Evolutionary conservation across 2,113 vertebrate genomes (phyloP), one percentile per base, ranked within the genome.

Genomic region (Vimba vimba): DNA sequence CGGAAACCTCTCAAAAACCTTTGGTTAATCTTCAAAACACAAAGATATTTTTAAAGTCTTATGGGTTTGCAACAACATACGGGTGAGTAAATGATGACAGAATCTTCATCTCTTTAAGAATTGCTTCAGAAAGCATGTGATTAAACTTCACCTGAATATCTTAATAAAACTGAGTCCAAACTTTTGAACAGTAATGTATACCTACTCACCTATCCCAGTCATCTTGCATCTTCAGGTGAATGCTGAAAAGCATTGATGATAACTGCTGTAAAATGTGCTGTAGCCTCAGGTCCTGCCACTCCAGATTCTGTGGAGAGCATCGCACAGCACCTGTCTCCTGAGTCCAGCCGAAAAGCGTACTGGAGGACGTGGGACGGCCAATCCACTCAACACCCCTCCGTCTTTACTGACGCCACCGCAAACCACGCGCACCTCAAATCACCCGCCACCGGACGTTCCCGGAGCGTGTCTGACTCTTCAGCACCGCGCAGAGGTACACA

Each of bases 381-480:
- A 74, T 95, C 97, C 84, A 93, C 95, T 77, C 88, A 85, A 43
- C 96, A 97, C 17, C 97, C 96, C 81, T 97, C 93, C 2, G 96
- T 97, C 36, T 99, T 98, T 59, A 97, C 98, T 45, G 98, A 98
- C 76, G 90, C 90, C 30, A 79, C 94, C 0, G 94, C 91, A 86
- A 96, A 90, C 91, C 97, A 94, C 88, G 95, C 96, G 8, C 97
- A 98, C 90, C 94, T 99, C 23, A 99, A 97, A 89, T 99, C 98
- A 30, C 97, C 98, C 0, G 97, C 97, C 6, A 96, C 96, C 0
- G 91, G 95, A 57, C 96, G 97, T 81, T 97, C 96, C 73, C 95
- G 98, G 86, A 99, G 97, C 0, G 97, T 99, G 71, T 99, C 97
- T 0, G 98, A 99, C 83, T 98, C 97, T 13, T 97, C 98, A 1